These are phyloP conservation scores for Austrofundulus limnaeus DNA, from an alignment of 2,113 vertebrate genomes.

Conservation along the genomic window DNA sequence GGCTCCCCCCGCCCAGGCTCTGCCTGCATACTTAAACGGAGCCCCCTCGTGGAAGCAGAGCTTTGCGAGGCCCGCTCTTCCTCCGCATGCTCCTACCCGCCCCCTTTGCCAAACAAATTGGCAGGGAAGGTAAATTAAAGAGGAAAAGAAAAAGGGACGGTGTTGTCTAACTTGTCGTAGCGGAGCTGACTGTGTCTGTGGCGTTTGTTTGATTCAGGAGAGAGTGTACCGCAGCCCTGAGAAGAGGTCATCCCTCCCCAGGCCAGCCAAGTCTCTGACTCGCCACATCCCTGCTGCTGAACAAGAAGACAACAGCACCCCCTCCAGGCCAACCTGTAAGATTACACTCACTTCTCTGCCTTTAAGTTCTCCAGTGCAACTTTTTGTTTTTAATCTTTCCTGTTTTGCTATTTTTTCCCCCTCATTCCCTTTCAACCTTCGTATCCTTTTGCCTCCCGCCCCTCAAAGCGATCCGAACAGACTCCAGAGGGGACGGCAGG, in stretches of 20 bases:
- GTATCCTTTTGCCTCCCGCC: slow-evolving; percentile 6
- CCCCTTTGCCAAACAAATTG: slow-evolving; percentile 74
- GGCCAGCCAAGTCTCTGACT: slow-evolving; percentile 91
- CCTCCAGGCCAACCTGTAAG: slow-evolving; percentile 88
- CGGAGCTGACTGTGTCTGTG: background rate
- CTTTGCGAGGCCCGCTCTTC: slow-evolving; percentile 74
- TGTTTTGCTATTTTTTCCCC: slow-evolving; percentile 9
- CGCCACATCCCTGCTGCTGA: slow-evolving; percentile 87
- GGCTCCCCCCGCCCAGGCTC: slow-evolving; percentile 80
- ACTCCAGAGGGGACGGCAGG: slow-evolving; percentile 68
- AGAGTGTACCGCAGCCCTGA: slow-evolving; percentile 87
- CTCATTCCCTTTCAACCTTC: background rate
- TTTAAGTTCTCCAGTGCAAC: background rate
- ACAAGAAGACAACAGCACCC: slow-evolving; percentile 84
- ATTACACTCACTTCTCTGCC: background rate
- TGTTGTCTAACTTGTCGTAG: background rate
- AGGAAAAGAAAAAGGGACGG: background rate
- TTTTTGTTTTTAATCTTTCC: no score
- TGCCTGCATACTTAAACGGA: slow-evolving; percentile 83
- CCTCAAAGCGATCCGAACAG: slow-evolving; percentile 71
- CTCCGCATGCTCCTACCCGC: slow-evolving; percentile 77
- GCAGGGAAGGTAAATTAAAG: slow-evolving; percentile 83
- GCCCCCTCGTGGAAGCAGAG: slow-evolving; percentile 78
- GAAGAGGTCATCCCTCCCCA: slow-evolving; percentile 90
- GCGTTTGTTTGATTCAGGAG: slow-evolving; percentile 79